A percentile compares a stretch with the other conserved stretches of the same genome.
These are phyloP conservation scores for Cyclina sinensis DNA, from an alignment of 1,140 invertebrate genomes.

Conservation along the genomic window DNA sequence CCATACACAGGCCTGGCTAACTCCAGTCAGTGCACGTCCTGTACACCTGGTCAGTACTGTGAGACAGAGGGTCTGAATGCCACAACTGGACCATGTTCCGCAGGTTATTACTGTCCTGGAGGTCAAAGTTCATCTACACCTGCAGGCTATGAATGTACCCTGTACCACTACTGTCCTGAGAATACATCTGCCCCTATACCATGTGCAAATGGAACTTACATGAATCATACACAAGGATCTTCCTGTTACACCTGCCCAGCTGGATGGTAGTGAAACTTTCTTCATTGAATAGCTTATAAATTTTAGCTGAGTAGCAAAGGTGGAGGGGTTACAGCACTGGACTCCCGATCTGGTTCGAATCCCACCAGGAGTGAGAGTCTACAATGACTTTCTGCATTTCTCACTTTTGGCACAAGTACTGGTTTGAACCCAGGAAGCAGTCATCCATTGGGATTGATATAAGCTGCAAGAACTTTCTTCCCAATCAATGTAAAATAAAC, in stretches of 20 bases:
- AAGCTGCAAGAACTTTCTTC: too few species aligned
- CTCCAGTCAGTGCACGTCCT: slow-evolving; percentile 75
- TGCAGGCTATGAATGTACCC: slow-evolving; percentile 73
- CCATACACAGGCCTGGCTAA: slow-evolving; percentile 77
- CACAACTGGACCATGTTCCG: slow-evolving; percentile 80
- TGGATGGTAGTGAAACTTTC: slow-evolving; percentile 81
- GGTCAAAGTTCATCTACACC: slow-evolving; percentile 81
- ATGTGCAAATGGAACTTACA: slow-evolving; percentile 83
- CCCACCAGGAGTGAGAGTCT: too few species aligned
- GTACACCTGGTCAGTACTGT: slow-evolving; percentile 81
- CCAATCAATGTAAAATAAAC: too few species aligned
- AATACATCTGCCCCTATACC: slow-evolving; percentile 78
- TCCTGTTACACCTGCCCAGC: slow-evolving; percentile 81
- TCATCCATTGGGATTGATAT: too few species aligned
- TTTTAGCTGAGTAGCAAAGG: too few species aligned
- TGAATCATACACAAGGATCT: slow-evolving; percentile 82
- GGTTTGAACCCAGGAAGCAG: too few species aligned
- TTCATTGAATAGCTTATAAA: too few species aligned
- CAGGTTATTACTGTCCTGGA: slow-evolving; percentile 82
- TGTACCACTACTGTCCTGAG: slow-evolving; percentile 81
- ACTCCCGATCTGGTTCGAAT: too few species aligned
- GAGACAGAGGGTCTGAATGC: slow-evolving; percentile 76
- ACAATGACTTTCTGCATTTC: too few species aligned
- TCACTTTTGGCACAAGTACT: too few species aligned
- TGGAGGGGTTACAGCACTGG: too few species aligned